These are phyloP conservation scores for Oedothorax gibbosus DNA, from an alignment of 1,140 invertebrate genomes.

Conservation along the genomic window DNA sequence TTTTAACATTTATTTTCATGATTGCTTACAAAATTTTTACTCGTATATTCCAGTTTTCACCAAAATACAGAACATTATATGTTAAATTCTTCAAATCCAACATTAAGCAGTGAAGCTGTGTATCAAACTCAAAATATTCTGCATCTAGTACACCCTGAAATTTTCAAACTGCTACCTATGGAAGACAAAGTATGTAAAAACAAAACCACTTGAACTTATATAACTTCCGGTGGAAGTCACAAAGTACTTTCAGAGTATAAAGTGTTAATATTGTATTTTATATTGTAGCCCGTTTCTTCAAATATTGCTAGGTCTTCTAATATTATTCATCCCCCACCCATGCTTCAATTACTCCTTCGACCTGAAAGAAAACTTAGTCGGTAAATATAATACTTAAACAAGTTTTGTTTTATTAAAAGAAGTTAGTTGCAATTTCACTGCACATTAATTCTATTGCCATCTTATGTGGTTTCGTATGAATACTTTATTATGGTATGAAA, in stretches of 20 bases:
- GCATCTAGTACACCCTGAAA: constrained; percentile 64
- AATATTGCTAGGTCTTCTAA: constrained; percentile 1
- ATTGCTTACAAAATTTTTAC: too few species aligned
- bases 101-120: constrained; percentile 62
- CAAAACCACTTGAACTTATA: too few species aligned
- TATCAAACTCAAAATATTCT: constrained; percentile 65
- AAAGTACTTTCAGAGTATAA: background rate
- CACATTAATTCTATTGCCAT: background rate
- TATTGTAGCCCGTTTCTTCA: background rate
- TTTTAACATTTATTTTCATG: too few species aligned
- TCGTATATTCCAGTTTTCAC: constrained; percentile 33
- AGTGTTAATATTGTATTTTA: background rate
- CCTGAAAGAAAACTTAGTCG: constrained; percentile 15
- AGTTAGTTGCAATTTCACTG: too few species aligned
- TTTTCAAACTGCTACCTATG: constrained; percentile 65
- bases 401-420: background rate
- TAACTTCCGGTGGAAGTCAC: background rate
- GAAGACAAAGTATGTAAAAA: constrained; percentile 2
- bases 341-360: constrained; percentile 24
- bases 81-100: constrained; percentile 59
- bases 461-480: background rate
- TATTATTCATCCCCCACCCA: constrained; percentile 12
- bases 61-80: constrained; percentile 30
- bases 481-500: too few species aligned
- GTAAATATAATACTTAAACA: background rate